Evolutionary conservation across 2,797 vertebrate species (phyloP).

Genomic region (Ctenochaetus hawaiiensis): DNA sequence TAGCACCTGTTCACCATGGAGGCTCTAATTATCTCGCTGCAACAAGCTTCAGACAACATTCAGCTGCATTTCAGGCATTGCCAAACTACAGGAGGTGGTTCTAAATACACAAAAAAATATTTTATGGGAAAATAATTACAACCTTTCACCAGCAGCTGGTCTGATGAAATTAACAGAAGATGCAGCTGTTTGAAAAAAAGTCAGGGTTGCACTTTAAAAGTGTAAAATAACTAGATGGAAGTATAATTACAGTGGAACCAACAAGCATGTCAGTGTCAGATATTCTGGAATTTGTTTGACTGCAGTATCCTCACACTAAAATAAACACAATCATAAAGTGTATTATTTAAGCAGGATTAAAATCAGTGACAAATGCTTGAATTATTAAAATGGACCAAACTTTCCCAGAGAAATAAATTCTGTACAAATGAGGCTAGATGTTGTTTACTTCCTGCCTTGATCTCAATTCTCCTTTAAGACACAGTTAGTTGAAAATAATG

Average conservation of each 20-base stretch:
- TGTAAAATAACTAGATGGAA: background rate
- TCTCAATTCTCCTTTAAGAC: conserved; percentile 24
- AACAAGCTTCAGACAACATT: background rate
- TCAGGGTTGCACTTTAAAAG: too few species aligned
- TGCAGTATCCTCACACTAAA: too few species aligned
- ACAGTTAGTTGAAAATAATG: conserved; percentile 29
- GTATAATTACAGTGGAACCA: background rate
- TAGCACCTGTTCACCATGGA: background rate
- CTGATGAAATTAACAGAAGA: background rate
- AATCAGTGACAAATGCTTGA: background rate
- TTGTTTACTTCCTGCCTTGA: background rate
- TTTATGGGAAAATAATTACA: background rate
- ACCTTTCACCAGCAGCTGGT: background rate
- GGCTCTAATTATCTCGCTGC: background rate
- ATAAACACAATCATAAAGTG: background rate
- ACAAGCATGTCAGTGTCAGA: background rate
- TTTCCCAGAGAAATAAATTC: conserved; percentile 10
- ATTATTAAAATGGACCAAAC: conserved; percentile 7
- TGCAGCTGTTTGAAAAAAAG: background rate
- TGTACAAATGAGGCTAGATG: background rate
- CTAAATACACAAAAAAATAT: background rate
- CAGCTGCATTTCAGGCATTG: background rate
- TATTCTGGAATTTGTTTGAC: background rate
- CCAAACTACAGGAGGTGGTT: background rate
- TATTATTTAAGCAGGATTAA: conserved; percentile 6